These are phyloP conservation scores for Podotricha telesiphe DNA, from an alignment of 2,888 invertebrate species.

Conservation along the genomic window DNA sequence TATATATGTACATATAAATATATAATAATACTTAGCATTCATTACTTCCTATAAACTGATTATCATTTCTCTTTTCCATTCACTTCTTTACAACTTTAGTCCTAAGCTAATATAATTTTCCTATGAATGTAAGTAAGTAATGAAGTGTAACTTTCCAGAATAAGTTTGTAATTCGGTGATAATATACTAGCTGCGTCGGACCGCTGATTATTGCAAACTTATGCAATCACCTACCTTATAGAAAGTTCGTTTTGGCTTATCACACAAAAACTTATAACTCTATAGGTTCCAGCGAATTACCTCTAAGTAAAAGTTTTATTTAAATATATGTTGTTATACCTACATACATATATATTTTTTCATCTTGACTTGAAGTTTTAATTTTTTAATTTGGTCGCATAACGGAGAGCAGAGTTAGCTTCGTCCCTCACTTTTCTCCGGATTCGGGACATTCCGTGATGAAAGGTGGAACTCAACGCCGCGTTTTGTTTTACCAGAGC, in stretches of 20 bases:
- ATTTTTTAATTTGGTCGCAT: too few relatives aligned
- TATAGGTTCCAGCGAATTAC: neutral
- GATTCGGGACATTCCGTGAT: too few relatives aligned
- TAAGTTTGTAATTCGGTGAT: conserved; percentile 40
- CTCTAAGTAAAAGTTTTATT: neutral
- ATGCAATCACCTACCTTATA: conserved; percentile 37
- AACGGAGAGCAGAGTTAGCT: too few relatives aligned
- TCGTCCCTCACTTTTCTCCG: too few relatives aligned
- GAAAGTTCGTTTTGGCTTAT: conserved; percentile 9
- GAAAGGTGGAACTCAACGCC: too few relatives aligned
- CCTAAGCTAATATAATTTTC: conserved; percentile 7
- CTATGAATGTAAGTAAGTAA: conserved; percentile 16
- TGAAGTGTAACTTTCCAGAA: conserved; percentile 35
- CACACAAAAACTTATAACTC: neutral
- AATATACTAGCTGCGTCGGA: conserved; percentile 37
- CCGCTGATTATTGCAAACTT: conserved; percentile 45
- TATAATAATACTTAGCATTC: too few relatives aligned
- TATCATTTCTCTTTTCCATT: too few relatives aligned
- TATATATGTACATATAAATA: too few relatives aligned
- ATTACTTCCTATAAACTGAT: too few relatives aligned
- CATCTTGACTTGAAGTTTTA: too few relatives aligned
- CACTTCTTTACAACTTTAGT: neutral
- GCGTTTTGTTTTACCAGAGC: too few relatives aligned
- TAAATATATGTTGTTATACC: neutral
- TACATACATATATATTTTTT: too few relatives aligned